phyloP scores from a whole-genome alignment of 2,888 invertebrate species.

The Spatulosminthurus flaviceps region DNA sequence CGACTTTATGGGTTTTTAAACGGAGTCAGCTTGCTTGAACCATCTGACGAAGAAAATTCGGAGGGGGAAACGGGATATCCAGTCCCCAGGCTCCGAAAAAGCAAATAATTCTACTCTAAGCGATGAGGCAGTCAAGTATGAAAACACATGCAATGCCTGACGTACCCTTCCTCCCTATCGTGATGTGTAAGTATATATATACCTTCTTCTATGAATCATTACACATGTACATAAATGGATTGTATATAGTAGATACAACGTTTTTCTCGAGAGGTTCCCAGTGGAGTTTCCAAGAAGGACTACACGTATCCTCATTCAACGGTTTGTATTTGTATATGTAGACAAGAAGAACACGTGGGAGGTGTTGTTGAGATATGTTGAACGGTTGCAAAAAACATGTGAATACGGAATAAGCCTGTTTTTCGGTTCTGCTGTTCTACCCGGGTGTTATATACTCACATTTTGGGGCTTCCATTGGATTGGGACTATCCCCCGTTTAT shows the following conservation, averaged over 20 bases:
- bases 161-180: no score
- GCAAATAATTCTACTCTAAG: neutral
- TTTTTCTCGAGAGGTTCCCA: no score
- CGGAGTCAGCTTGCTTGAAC: constrained; percentile 14
- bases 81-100: neutral
- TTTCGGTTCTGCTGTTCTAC: neutral
- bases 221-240: no score
- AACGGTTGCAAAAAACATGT: constrained; percentile 24
- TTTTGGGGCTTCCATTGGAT: neutral
- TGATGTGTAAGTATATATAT: no score
- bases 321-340: no score
- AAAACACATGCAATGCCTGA: no score
- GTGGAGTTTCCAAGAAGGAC: no score
- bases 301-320: no score
- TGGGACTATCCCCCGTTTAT: constrained; percentile 10
- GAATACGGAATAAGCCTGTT: constrained; percentile 4
- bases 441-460: neutral
- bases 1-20: neutral
- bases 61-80: constrained; percentile 1
- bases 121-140: neutral
- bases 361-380: constrained; percentile 6
- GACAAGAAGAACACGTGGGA: constrained; percentile 9
- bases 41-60: constrained; percentile 8
- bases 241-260: no score
- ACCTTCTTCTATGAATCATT: no score